phyloP scores from a whole-genome alignment of 2,888 invertebrate species.

The Microchrysa polita region DNA sequence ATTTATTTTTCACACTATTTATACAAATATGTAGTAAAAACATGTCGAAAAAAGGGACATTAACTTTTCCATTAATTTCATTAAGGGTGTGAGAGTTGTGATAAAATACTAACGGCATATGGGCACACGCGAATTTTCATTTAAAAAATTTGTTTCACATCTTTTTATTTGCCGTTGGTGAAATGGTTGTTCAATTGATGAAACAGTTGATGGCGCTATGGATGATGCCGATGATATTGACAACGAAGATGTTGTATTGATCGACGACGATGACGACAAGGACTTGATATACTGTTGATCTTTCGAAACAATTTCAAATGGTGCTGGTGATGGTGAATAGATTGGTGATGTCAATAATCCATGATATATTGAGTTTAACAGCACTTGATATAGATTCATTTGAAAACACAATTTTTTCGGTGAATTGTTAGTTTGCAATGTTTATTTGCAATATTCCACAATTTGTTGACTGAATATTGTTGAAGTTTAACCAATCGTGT shows the following conservation, averaged over 20 bases:
- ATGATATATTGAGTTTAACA: conserved; percentile 32
- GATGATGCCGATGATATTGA: conserved; percentile 38
- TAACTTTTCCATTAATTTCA: conserved; percentile 5
- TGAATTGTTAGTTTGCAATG: background rate
- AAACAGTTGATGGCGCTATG: conserved; percentile 27
- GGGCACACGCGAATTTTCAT: conserved; percentile 63
- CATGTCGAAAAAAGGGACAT: conserved; percentile 23
- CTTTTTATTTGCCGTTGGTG: conserved; percentile 38
- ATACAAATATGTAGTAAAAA: conserved; percentile 34
- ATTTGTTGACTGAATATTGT: background rate
- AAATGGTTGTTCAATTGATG: background rate
- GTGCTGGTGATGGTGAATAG: conserved; percentile 39
- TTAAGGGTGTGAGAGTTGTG: background rate
- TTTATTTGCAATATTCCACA: background rate
- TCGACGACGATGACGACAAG: conserved; percentile 42
- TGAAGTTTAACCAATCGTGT: conserved; percentile 19
- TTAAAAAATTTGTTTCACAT: conserved; percentile 47
- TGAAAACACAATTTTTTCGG: background rate
- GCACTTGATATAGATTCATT: conserved; percentile 41
- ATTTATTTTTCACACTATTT: background rate
- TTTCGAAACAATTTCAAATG: conserved; percentile 33
- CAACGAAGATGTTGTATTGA: conserved; percentile 37
- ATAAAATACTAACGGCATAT: conserved; percentile 63
- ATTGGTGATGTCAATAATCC: conserved; percentile 44
- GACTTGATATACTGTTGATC: conserved; percentile 46